A percentile compares a stretch with the other conserved stretches of the same genome.
Conservation (phyloP, 64 coral and sea anemone species). For the Montipora foliosa region DNA sequence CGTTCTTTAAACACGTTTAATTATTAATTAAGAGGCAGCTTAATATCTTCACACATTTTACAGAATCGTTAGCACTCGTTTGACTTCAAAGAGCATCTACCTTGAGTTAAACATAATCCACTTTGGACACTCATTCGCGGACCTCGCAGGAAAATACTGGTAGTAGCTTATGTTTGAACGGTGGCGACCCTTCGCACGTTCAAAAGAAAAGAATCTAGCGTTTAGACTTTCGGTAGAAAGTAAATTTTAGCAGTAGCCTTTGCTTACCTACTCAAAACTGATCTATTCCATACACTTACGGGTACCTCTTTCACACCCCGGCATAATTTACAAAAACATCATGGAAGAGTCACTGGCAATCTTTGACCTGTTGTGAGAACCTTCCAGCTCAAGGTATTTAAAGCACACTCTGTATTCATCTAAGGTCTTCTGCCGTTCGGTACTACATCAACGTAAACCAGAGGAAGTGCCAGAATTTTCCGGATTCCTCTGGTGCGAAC, state of each 20-base stretch:
- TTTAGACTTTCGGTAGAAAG: background rate
- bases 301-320: too few species aligned
- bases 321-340: too few species aligned
- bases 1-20: background rate
- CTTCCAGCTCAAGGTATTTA: too few species aligned
- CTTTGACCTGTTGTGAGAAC: too few species aligned
- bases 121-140: background rate
- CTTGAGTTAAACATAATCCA: background rate
- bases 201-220: background rate
- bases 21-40: background rate
- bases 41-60: background rate
- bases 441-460: background rate
- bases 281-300: too few species aligned
- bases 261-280: too few species aligned
- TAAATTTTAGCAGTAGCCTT: too few species aligned
- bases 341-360: too few species aligned
- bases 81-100: background rate
- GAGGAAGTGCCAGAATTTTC: background rate
- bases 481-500: background rate
- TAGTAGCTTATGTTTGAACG: background rate
- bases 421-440: background rate
- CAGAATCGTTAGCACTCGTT: background rate
- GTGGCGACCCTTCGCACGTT: too few species aligned
- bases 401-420: background rate
- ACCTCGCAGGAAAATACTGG: background rate